Conservation (phyloP, 2,113 vertebrate genomes). For the Hippocampus abdominalis region DNA sequence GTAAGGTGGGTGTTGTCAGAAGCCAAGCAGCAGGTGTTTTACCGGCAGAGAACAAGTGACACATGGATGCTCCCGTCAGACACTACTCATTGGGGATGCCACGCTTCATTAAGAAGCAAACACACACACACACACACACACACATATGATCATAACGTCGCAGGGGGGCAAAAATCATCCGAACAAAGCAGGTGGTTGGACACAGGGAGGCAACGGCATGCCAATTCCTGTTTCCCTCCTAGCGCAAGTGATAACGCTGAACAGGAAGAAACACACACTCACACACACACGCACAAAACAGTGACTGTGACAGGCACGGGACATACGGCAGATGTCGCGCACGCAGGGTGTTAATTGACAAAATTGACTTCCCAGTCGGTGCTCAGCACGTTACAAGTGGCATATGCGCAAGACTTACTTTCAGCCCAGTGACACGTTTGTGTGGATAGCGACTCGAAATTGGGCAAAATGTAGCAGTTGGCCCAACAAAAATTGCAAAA, state of each 20-base stretch:
- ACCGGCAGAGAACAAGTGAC: constrained; percentile 38
- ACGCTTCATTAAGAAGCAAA: constrained; percentile 42
- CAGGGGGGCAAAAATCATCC: constrained; percentile 45
- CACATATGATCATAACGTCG: constrained; percentile 11
- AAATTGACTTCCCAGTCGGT: constrained; percentile 20
- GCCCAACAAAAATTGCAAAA: background rate
- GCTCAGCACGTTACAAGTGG: background rate
- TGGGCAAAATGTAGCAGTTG: background rate
- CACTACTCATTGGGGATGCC: constrained; percentile 48
- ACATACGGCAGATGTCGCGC: constrained; percentile 30
- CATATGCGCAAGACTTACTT: background rate
- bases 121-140: constrained; percentile 19
- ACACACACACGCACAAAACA: background rate
- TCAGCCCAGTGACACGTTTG: background rate
- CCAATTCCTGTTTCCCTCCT: background rate
- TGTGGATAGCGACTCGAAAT: background rate
- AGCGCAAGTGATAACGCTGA: background rate
- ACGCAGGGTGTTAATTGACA: constrained; percentile 36
- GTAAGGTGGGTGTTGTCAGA: constrained; percentile 18
- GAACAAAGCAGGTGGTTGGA: constrained; percentile 35
- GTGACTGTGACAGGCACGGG: constrained; percentile 9
- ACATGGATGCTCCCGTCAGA: constrained; percentile 49
- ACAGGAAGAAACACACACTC: constrained; percentile 16
- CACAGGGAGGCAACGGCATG: background rate
- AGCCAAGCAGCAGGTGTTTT: constrained; percentile 55